Evolutionary conservation across 2,113 vertebrate species (phyloP).

Genomic region (Cryptotis parvus): DNA sequence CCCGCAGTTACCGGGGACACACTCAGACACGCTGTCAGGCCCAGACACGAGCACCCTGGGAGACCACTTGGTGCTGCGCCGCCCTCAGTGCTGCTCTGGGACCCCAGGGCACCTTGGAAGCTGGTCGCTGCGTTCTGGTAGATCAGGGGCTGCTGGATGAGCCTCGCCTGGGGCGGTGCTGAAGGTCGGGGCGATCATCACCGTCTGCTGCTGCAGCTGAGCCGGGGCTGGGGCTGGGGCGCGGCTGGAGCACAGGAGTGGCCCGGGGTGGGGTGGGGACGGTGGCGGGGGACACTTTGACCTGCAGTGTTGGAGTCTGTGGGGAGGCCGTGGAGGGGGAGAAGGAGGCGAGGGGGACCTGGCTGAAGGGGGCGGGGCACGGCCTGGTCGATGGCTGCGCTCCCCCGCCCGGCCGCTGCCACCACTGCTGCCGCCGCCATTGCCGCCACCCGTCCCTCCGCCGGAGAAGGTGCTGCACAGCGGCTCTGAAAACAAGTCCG

Average conservation of each 20-base stretch:
- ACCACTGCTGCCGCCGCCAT: accelerated
- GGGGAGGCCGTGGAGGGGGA: slow-evolving; percentile 57
- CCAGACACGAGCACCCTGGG: too few species aligned
- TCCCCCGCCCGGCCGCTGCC: not conserved
- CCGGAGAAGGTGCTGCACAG: slow-evolving; percentile 79
- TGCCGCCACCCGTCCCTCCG: slow-evolving; percentile 68
- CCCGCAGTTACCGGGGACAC: not conserved
- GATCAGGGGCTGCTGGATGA: slow-evolving; percentile 96
- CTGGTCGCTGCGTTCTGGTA: slow-evolving; percentile 93
- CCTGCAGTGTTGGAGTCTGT: slow-evolving; percentile 84
- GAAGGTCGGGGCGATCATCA: slow-evolving; percentile 94
- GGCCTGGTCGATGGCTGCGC: slow-evolving; percentile 70
- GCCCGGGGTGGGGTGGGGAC: slow-evolving; percentile 67
- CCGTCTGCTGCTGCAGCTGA: slow-evolving; percentile 90
- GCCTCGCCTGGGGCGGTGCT: slow-evolving; percentile 92
- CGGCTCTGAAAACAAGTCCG: slow-evolving; percentile 95
- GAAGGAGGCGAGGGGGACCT: slow-evolving; percentile 83
- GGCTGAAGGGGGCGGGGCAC: slow-evolving; percentile 83
- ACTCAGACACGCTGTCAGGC: not conserved
- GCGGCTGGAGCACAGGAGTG: slow-evolving; percentile 85
- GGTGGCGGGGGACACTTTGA: slow-evolving; percentile 71
- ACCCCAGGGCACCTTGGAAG: slow-evolving; percentile 98
- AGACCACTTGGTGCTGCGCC: too few species aligned
- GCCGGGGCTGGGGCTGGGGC: slow-evolving; percentile 93
- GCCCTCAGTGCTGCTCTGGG: too few species aligned